Conservation (phyloP, 35 echinoderm and acorn worm genomes). For the Apostichopus californicus region DNA sequence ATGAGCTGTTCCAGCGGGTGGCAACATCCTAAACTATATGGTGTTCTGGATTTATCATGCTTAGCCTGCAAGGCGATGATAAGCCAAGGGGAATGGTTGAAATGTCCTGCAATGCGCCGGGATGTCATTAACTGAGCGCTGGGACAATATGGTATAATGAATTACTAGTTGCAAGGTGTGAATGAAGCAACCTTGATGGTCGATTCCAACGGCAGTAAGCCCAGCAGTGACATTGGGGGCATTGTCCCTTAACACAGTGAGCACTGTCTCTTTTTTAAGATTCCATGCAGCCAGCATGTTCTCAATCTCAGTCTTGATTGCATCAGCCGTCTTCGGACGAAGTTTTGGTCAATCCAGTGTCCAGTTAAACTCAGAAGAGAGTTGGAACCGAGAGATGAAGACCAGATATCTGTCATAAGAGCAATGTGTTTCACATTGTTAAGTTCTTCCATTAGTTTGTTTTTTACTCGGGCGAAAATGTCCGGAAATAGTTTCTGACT, state of each 20-base stretch:
- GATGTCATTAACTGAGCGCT: too few relatives aligned
- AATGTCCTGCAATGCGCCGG: too few relatives aligned
- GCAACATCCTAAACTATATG: too few relatives aligned
- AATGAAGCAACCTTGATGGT: slow-evolving; percentile 2
- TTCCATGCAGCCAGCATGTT: neutral
- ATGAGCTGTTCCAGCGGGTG: too few relatives aligned
- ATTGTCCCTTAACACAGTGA: slow-evolving; percentile 23
- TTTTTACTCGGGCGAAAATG: neutral
- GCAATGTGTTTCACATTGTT: slow-evolving; percentile 27
- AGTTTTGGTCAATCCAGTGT: slow-evolving; percentile 5
- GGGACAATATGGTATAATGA: too few relatives aligned
- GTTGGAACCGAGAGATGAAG: neutral
- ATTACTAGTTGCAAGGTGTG: too few relatives aligned
- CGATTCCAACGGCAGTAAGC: neutral
- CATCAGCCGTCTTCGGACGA: slow-evolving; percentile 7
- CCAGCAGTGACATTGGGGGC: slow-evolving; percentile 25
- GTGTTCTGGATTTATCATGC: too few relatives aligned
- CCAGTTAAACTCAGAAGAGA: slow-evolving; percentile 31
- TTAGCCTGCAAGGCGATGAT: too few relatives aligned
- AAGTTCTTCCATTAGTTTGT: neutral
- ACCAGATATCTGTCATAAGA: slow-evolving; percentile 13
- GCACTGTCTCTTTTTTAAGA: slow-evolving; percentile 5
- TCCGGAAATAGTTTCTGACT: too few relatives aligned
- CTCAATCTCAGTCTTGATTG: slow-evolving; percentile 7
- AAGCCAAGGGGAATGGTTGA: too few relatives aligned